Conservation (phyloP, 2,113 vertebrate genomes). For the Laticauda colubrina region DNA sequence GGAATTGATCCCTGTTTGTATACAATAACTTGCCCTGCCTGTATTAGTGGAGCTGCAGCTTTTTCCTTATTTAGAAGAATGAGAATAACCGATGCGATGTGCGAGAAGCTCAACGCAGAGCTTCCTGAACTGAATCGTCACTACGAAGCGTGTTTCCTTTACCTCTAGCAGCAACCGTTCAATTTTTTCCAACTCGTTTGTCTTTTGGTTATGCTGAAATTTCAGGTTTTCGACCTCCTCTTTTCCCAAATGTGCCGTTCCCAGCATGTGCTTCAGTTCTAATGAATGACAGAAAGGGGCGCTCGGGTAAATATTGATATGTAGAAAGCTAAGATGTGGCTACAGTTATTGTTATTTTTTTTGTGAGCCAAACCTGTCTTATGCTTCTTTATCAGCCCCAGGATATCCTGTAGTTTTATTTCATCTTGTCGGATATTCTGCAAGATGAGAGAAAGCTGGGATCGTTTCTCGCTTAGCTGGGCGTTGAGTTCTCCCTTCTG, state of each 20-base stretch:
- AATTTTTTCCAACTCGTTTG: constrained; percentile 72
- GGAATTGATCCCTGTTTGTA: not conserved
- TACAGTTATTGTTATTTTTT: too few species aligned
- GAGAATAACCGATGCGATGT: not conserved
- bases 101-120: not conserved
- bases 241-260: constrained; percentile 76
- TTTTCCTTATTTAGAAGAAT: not conserved
- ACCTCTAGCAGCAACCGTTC: constrained; percentile 73
- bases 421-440: constrained; percentile 74
- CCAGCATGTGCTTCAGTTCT: constrained; percentile 80
- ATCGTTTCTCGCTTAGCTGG: constrained; percentile 74
- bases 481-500: constrained; percentile 77
- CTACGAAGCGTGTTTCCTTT: not conserved
- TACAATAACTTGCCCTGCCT: not conserved
- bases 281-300: constrained; percentile 8
- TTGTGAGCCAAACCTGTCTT: constrained; percentile 69
- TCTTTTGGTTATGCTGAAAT: constrained; percentile 72
- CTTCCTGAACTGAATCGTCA: not conserved
- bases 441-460: constrained; percentile 65
- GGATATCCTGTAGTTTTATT: constrained; percentile 67
- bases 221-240: constrained; percentile 71
- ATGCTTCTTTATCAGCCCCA: constrained; percentile 70
- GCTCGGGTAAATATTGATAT: not conserved
- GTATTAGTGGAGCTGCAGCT: not conserved
- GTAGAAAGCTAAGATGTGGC: too few species aligned